These are phyloP conservation scores for Sternotherus odoratus DNA, from an alignment of 2,797 vertebrate species.

Conservation along the genomic window DNA sequence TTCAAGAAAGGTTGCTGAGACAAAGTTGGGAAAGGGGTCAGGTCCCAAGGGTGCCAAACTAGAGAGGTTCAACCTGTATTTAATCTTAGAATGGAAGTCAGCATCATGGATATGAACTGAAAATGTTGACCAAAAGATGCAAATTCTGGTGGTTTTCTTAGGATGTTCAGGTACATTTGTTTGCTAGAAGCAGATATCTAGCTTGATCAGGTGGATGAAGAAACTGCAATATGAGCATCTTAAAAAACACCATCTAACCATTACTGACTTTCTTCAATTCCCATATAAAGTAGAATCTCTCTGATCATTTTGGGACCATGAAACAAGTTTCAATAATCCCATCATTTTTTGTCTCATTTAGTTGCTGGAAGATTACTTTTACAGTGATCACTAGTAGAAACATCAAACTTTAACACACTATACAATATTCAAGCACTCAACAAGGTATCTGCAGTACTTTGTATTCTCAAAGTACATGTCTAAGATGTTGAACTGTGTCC, in stretches of 20 bases:
- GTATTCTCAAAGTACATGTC: background rate
- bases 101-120: background rate
- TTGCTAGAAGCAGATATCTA: background rate
- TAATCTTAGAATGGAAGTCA: background rate
- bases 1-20: background rate
- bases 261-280: constrained; percentile 56
- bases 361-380: background rate
- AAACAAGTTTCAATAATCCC: constrained; percentile 31
- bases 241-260: constrained; percentile 33
- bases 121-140: background rate
- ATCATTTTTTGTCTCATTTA: constrained; percentile 28
- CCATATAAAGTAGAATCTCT: constrained; percentile 51
- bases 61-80: background rate
- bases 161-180: background rate
- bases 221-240: background rate
- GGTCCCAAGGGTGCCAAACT: too few species aligned
- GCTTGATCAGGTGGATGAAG: background rate
- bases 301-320: constrained; percentile 18
- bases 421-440: background rate
- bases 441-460: background rate
- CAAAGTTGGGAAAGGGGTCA: background rate
- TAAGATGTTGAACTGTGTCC: background rate
- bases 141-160: background rate
- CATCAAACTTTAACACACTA: background rate
- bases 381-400: background rate